Evolutionary conservation across 2,797 vertebrate species (phyloP).

Genomic region (Gymnothorax javanicus): DNA sequence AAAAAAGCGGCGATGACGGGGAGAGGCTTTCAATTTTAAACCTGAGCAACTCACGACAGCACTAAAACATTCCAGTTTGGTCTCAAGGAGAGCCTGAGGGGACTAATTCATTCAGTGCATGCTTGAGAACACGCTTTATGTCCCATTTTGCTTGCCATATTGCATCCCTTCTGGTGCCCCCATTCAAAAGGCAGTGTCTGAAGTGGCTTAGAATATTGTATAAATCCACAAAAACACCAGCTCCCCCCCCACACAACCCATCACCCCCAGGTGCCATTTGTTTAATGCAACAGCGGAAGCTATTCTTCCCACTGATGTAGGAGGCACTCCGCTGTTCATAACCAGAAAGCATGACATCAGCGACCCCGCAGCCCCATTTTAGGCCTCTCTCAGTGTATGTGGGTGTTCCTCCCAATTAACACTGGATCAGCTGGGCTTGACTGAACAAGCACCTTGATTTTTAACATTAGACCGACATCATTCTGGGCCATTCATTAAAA

Average conservation of each 20-base stretch:
- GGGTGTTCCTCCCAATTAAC: background rate
- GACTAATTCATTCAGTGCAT: conserved; percentile 11
- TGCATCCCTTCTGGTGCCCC: conserved; percentile 2
- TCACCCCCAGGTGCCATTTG: background rate
- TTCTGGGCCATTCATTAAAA: background rate
- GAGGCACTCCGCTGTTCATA: no score
- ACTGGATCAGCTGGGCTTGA: background rate
- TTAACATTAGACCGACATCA: background rate
- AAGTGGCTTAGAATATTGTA: background rate
- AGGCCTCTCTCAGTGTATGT: background rate
- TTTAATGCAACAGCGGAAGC: conserved; percentile 8
- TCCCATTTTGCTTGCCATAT: background rate
- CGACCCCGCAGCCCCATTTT: no score
- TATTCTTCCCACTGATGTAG: background rate
- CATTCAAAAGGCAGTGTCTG: conserved; percentile 8
- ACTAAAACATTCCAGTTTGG: background rate
- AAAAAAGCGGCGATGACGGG: background rate
- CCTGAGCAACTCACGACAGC: background rate
- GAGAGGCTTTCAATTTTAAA: conserved; percentile 13
- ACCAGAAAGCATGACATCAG: no score
- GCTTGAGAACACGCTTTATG: conserved; percentile 11
- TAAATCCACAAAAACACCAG: background rate
- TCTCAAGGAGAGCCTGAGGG: background rate
- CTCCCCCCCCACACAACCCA: background rate
- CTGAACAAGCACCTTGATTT: background rate